Evolutionary conservation across 2,797 vertebrate species (phyloP).

Genomic region (Synaphobranchus kaupii): DNA sequence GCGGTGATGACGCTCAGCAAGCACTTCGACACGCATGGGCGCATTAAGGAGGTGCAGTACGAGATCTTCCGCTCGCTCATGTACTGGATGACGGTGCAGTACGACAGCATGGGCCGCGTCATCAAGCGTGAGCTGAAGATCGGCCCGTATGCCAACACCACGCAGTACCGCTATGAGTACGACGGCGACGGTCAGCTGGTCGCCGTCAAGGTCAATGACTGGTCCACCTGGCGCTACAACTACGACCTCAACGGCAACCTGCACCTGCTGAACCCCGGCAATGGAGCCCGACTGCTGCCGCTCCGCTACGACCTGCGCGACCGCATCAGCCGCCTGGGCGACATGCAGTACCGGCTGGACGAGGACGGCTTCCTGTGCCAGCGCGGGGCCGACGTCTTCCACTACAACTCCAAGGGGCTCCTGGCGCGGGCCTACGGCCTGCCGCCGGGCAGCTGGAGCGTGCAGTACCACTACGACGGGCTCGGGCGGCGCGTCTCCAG

Average conservation of each 20-base stretch:
- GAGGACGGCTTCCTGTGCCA: constrained; percentile 84
- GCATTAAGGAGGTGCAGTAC: constrained; percentile 88
- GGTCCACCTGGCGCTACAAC: constrained; percentile 87
- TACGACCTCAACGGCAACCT: constrained; percentile 88
- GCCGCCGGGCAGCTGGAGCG: constrained; percentile 76
- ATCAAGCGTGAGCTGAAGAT: constrained; percentile 86
- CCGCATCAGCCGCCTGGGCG: constrained; percentile 82
- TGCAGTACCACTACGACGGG: constrained; percentile 84
- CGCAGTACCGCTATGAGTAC: constrained; percentile 88
- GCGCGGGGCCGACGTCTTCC: constrained; percentile 79
- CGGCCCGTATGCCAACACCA: constrained; percentile 86
- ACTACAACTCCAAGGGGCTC: constrained; percentile 88
- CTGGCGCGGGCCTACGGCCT: constrained; percentile 84
- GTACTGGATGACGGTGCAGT: constrained; percentile 99
- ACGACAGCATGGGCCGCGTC: constrained; percentile 88
- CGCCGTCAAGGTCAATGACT: constrained; percentile 81
- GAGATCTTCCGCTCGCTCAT: constrained; percentile 89
- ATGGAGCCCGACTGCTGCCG: constrained; percentile 81
- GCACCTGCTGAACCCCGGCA: constrained; percentile 83
- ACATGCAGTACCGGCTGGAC: constrained; percentile 84
- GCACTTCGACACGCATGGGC: constrained; percentile 86
- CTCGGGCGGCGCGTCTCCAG: constrained; percentile 82
- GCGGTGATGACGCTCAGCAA: constrained; percentile 90
- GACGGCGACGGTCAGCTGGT: constrained; percentile 86
- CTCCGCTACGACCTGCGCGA: constrained; percentile 85